phyloP scores from a whole-genome alignment of 2,113 vertebrate genomes.

The Pipra filicauda region DNA sequence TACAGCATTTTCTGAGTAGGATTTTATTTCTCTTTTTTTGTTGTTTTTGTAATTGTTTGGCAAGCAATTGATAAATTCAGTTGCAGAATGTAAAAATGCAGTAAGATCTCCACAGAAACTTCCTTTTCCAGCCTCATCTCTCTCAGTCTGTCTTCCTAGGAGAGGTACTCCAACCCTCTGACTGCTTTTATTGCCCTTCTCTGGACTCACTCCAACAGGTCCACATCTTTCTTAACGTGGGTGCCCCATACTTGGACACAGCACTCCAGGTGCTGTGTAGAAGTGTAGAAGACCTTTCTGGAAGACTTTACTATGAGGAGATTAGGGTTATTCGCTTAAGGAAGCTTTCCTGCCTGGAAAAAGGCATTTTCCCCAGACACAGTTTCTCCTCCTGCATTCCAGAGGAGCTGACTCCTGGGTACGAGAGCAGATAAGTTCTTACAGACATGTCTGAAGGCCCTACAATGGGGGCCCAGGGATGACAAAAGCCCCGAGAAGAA shows the following conservation, averaged over 20 bases:
- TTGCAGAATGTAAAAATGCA: neutral
- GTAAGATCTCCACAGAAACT: neutral
- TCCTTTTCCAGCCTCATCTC: neutral
- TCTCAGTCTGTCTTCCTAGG: neutral
- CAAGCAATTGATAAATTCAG: neutral
- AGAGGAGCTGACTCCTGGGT: too few species aligned
- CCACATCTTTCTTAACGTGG: neutral
- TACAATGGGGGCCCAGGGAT: too few species aligned
- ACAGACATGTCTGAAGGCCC: too few species aligned
- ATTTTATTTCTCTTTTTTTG: neutral
- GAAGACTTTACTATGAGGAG: too few species aligned
- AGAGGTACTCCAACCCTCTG: neutral
- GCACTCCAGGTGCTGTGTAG: neutral
- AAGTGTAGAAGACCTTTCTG: too few species aligned
- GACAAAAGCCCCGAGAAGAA: too few species aligned
- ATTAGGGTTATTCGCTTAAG: too few species aligned
- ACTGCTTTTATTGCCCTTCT: neutral
- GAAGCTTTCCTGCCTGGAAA: too few species aligned
- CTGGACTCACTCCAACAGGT: neutral
- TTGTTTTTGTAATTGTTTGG: neutral
- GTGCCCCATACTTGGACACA: neutral
- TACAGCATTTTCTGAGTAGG: neutral
- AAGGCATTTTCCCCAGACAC: too few species aligned
- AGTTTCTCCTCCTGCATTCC: too few species aligned
- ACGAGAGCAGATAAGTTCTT: too few species aligned